Conservation (phyloP, 2,888 invertebrate genomes). For the Fissipunctia ypsillon region DNA sequence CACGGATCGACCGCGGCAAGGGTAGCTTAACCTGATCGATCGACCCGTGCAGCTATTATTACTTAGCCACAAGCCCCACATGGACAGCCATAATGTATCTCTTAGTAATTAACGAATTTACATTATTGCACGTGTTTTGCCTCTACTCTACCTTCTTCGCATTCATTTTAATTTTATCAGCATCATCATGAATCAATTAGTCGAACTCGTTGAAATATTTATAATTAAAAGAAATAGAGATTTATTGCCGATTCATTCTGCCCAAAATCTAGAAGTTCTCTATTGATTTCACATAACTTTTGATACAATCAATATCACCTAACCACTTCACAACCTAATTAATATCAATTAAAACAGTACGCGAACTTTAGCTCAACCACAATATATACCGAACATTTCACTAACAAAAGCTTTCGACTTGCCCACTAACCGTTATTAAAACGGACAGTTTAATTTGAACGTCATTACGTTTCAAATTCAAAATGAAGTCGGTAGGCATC, state of each 20-base stretch:
- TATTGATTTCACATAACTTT: neutral
- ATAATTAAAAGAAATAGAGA: neutral
- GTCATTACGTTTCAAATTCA: conserved; percentile 65
- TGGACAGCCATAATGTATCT: neutral
- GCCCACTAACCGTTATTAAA: conserved; percentile 30
- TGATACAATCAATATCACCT: neutral
- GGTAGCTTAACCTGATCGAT: no score
- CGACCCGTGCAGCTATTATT: no score
- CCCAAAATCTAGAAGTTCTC: neutral
- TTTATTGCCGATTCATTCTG: neutral
- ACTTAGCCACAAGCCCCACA: no score
- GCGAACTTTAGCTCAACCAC: neutral
- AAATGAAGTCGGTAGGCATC: conserved; percentile 67
- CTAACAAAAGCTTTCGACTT: conserved; percentile 32
- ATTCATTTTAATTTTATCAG: neutral
- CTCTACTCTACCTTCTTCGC: neutral
- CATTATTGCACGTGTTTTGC: neutral
- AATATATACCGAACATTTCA: conserved; percentile 43
- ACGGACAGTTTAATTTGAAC: conserved; percentile 26
- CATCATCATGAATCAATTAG: neutral
- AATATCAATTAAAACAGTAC: conserved; percentile 1
- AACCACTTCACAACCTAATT: neutral
- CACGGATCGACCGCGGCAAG: no score
- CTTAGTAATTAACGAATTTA: neutral
- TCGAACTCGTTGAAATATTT: neutral